Base-by-base conservation (phyloP, 2,113 vertebrate species). In the Hippolais icterina region DNA sequence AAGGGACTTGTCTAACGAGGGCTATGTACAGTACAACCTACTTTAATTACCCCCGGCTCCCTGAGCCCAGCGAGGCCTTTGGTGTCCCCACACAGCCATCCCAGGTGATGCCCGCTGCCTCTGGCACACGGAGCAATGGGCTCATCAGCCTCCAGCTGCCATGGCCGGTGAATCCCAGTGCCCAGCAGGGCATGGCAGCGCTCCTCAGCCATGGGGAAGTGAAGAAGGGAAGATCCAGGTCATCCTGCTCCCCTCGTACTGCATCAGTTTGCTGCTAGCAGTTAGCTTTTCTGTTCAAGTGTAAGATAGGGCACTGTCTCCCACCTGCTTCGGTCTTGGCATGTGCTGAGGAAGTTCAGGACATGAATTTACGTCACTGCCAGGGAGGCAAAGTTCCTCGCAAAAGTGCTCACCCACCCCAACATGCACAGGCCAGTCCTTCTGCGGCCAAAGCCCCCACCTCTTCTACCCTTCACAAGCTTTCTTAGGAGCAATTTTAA, bases 1-100 rank as follows among this genome's bases (percentile, higher is more conserved):
- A 96, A 71, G 87, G 77, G 80, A 95, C 94, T 94, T 97, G 87
- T 97, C 90, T 93, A 93, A 97, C 23, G 97, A 97, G 97, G 96
- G 97, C 89, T 97, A 90, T 84, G 89, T 96, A 96, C 94, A 96
- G 77, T 86, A 94, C 82, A 83, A 87, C 90, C 82, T 56, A 42
- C 75, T 65, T 77, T 87, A 77, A 88, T 66, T 87, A 59, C 75
- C 65, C 76, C 88, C 15, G 6, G 25, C 84, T 63, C 57, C 72
- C 84, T 1, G 15, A 75, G 72, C 69, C 68, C 39, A 8, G 68
- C 2, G 8, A 75, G 56, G 72, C 57, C 85, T 87, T 72, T 1
- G 8, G 82, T 60, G 63, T 87, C 80, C 76, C 78, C 81, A 46
- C 5, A 2, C 27, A 63, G 77, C 35, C 85, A 13, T 50, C 46